phyloP scores from a whole-genome alignment of 2,888 invertebrate genomes.

The Machimus rusticus region DNA sequence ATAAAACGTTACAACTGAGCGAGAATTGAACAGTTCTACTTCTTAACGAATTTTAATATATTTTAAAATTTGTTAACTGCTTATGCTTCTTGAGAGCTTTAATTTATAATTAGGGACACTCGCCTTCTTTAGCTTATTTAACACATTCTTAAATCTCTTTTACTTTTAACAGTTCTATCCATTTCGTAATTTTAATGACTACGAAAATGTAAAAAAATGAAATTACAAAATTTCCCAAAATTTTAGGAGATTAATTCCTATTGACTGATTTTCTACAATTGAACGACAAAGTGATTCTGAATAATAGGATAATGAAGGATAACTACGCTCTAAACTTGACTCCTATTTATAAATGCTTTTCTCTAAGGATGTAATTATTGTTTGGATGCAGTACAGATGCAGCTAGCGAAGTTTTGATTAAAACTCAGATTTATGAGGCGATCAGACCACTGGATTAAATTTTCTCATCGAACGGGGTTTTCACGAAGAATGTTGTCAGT shows the following conservation, averaged over 20 bases:
- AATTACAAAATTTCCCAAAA: neutral
- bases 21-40: neutral
- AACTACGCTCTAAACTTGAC: neutral
- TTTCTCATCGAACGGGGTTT: constrained; percentile 75
- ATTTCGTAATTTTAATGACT: neutral
- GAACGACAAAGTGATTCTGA: neutral
- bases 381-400: neutral
- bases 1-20: neutral
- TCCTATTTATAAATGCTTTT: constrained; percentile 9
- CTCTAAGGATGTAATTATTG: neutral
- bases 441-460: neutral
- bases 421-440: neutral
- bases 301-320: neutral
- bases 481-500: constrained; percentile 89
- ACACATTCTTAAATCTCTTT: neutral
- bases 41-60: neutral
- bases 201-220: neutral
- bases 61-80: neutral
- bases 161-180: neutral
- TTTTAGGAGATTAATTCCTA: neutral
- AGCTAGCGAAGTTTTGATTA: neutral
- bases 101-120: neutral
- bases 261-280: neutral
- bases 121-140: neutral
- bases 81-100: neutral